Conservation (phyloP, 2,797 vertebrate genomes). For the Crax fasciolata region DNA sequence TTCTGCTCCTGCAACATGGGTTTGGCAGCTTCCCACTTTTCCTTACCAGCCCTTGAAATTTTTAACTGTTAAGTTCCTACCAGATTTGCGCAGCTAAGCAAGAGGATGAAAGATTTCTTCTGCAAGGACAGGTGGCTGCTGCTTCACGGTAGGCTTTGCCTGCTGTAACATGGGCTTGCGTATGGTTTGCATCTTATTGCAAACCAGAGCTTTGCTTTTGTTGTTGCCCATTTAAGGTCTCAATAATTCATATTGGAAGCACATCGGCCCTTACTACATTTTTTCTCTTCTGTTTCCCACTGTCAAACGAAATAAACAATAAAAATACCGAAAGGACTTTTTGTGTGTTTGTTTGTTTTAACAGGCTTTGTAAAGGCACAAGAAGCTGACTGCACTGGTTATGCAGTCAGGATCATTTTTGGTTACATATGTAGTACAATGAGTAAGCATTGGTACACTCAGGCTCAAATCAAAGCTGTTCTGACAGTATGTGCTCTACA, state of each 20-base stretch:
- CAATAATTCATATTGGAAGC: not conserved
- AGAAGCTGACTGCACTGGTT: not conserved
- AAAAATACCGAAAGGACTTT: not conserved
- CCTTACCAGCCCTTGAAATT: not conserved
- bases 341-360: not conserved
- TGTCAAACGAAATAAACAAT: not conserved
- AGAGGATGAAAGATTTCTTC: not conserved
- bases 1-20: not conserved
- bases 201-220: not conserved
- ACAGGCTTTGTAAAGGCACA: not conserved
- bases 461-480: not conserved
- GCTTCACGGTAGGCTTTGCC: not conserved
- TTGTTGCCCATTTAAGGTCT: not conserved
- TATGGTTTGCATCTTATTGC: not conserved
- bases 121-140: not conserved
- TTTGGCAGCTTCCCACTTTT: conserved; percentile 22
- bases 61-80: not conserved
- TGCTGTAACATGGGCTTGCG: not conserved
- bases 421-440: not conserved
- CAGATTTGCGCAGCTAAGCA: not conserved
- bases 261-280: not conserved
- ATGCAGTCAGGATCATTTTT: not conserved
- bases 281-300: not conserved
- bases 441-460: not conserved
- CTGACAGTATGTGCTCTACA: not conserved